These are phyloP conservation scores for Rutilus rutilus DNA, from an alignment of 2,113 vertebrate genomes.

Conservation along the genomic window DNA sequence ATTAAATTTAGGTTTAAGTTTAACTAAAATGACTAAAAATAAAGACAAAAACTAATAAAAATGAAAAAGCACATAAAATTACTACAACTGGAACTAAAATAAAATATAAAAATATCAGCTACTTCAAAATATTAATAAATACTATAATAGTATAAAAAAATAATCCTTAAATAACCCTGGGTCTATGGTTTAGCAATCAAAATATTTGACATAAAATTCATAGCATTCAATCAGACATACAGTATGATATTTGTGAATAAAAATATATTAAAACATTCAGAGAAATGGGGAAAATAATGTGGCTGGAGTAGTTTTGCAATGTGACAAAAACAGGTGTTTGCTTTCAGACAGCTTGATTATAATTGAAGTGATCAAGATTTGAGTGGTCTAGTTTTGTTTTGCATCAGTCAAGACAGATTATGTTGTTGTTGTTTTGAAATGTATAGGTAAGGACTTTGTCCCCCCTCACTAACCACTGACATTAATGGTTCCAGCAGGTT, in stretches of 20 bases:
- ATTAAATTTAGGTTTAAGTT: neutral
- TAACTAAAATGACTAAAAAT: neutral
- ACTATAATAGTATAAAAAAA: neutral
- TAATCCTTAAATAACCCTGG: neutral
- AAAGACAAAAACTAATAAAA: neutral
- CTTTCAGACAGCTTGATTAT: neutral
- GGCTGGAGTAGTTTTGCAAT: neutral
- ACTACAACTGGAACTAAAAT: neutral
- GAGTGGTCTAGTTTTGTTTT: neutral
- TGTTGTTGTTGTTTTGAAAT: conserved; percentile 3
- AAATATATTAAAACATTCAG: neutral
- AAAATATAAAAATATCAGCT: neutral
- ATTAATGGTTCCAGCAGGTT: neutral
- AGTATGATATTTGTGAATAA: neutral
- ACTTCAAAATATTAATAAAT: neutral
- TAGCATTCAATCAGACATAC: neutral
- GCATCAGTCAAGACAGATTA: neutral
- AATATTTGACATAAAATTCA: neutral
- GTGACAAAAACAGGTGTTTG: neutral
- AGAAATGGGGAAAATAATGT: neutral
- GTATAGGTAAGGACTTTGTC: neutral
- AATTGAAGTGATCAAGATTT: neutral
- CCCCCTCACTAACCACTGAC: neutral
- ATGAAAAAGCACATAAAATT: neutral
- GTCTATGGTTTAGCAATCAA: neutral